Percentiles rank a stretch among this genome's conserved stretches.
Evolutionary conservation across 2,888 invertebrate species (phyloP).

Genomic region (Syrista parreyssii): DNA sequence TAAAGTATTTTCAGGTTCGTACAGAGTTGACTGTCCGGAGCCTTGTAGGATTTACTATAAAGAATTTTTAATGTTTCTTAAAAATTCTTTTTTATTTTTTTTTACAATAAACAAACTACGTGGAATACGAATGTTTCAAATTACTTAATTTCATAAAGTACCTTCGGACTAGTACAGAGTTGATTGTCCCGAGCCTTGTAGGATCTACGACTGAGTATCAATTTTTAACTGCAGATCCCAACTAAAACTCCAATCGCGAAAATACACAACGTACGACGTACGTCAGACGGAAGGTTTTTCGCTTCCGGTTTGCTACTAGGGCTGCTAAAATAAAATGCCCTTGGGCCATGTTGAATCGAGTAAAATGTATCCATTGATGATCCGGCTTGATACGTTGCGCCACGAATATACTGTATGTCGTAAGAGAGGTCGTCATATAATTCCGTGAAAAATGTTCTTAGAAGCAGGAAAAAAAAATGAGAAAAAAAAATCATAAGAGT

Average conservation of each 20-base stretch:
- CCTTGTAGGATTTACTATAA: not conserved
- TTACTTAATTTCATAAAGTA: too few relatives aligned
- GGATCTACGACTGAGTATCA: not conserved
- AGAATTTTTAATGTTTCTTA: too few relatives aligned
- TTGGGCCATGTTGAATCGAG: conserved; percentile 15
- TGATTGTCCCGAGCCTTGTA: not conserved
- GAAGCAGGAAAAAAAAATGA: not conserved
- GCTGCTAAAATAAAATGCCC: conserved; percentile 24
- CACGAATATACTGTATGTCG: not conserved
- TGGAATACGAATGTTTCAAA: too few relatives aligned
- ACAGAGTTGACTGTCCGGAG: not conserved
- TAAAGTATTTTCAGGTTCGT: not conserved
- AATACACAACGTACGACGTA: not conserved
- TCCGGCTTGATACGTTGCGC: not conserved
- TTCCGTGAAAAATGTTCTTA: not conserved
- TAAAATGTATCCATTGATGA: not conserved
- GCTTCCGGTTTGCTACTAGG: conserved; percentile 10
- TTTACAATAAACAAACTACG: too few relatives aligned
- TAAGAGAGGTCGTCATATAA: not conserved
- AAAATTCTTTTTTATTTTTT: too few relatives aligned
- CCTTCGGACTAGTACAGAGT: not conserved
- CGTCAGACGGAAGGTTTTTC: not conserved
- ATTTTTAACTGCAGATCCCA: not conserved
- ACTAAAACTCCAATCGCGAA: not conserved
- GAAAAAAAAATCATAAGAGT: not conserved